These are phyloP conservation scores for Anthopleura sola DNA, from an alignment of 64 coral and sea anemone species.

Conservation along the genomic window DNA sequence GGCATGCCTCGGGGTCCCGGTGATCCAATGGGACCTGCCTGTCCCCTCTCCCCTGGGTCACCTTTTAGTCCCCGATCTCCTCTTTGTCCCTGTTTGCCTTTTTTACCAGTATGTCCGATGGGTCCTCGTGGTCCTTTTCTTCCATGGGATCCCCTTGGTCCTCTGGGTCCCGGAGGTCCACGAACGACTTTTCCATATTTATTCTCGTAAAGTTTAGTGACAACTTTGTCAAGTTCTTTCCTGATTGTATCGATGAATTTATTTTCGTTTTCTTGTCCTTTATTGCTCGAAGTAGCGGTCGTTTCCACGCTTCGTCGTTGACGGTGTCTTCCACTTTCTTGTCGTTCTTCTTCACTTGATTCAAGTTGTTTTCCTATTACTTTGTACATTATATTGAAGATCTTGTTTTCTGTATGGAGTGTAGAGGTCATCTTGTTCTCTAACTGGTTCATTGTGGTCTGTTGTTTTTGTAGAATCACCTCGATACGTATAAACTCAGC, in stretches of 20 bases:
- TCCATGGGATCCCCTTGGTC: neutral
- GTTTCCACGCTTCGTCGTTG: neutral
- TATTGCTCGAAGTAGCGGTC: neutral
- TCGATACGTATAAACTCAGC: neutral
- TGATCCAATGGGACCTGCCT: neutral
- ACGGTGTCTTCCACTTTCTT: neutral
- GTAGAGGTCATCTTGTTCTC: slow-evolving; percentile 4
- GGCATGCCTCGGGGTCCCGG: neutral
- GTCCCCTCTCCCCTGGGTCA: neutral
- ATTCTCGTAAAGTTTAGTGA: neutral
- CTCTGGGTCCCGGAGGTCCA: neutral
- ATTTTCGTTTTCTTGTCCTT: neutral
- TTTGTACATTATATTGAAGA: neutral
- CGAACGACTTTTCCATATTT: neutral
- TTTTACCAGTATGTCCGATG: neutral
- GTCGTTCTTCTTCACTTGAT: neutral
- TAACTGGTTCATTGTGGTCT: neutral
- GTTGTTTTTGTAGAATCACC: neutral
- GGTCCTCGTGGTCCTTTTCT: neutral
- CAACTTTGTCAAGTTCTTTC: neutral
- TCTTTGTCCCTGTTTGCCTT: neutral
- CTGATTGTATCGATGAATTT: neutral
- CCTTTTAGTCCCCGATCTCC: neutral
- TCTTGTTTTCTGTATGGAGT: neutral
- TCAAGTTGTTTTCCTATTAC: neutral